A percentile compares a stretch with the other conserved stretches of the same genome.
These are phyloP conservation scores for Anguilla marmorata DNA, from an alignment of 2,797 vertebrate species.

Conservation along the genomic window DNA sequence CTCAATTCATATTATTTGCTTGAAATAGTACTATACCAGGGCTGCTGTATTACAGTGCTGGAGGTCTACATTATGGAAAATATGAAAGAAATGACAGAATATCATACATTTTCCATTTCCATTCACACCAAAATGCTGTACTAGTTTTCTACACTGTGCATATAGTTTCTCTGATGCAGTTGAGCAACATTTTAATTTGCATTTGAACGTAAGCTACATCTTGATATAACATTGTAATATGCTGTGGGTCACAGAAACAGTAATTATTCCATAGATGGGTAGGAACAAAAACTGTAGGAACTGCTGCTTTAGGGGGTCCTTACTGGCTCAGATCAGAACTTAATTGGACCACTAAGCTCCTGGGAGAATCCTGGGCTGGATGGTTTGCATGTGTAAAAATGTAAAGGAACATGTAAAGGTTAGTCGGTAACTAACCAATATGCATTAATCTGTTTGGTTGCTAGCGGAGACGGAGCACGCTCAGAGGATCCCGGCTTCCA, in stretches of 20 bases:
- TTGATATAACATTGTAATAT: background rate
- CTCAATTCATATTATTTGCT: background rate
- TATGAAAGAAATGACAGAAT: background rate
- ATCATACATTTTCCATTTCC: background rate
- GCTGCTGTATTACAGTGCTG: background rate
- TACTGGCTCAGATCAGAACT: background rate
- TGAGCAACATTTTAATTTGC: background rate
- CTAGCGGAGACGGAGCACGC: constrained; percentile 76
- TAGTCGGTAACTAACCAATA: background rate
- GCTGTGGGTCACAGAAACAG: too few relatives aligned
- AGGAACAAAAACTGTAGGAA: background rate
- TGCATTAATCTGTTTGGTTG: background rate
- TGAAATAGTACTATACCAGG: background rate
- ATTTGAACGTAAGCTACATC: background rate
- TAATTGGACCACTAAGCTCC: background rate
- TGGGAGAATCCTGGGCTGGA: background rate
- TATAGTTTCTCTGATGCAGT: background rate
- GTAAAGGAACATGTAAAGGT: too few relatives aligned
- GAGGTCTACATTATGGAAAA: background rate
- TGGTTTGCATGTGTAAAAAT: background rate
- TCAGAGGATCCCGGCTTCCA: constrained; percentile 61
- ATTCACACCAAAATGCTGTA: background rate
- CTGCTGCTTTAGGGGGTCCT: background rate
- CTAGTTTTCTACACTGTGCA: background rate
- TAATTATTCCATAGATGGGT: background rate